Evolutionary conservation across 2,113 vertebrate species (phyloP).

Genomic region (Aptenodytes patagonicus): DNA sequence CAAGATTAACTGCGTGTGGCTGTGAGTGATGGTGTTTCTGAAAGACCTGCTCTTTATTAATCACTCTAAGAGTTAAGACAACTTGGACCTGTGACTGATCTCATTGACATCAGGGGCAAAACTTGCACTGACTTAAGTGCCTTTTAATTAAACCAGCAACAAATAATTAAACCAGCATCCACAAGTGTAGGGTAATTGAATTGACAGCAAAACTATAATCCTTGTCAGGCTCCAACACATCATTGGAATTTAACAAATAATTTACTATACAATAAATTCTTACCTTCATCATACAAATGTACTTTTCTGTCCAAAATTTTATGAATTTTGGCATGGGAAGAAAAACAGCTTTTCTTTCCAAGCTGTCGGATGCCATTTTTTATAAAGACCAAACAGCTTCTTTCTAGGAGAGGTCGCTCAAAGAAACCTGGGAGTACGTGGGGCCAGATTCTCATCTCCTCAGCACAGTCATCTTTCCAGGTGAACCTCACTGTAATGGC

Average conservation of each 20-base stretch:
- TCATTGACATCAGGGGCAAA: neutral
- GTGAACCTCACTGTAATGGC: neutral
- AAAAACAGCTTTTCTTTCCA: conserved; percentile 6
- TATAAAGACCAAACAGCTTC: neutral
- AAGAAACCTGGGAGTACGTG: neutral
- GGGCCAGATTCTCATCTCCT: neutral
- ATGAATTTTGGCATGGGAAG: neutral
- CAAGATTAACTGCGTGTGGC: neutral
- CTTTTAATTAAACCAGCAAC: conserved; percentile 18
- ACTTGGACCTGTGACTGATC: neutral
- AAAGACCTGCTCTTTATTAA: neutral
- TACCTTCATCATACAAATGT: neutral
- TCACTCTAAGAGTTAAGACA: neutral
- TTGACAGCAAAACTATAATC: conserved; percentile 15
- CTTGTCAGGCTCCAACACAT: neutral
- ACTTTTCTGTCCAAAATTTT: neutral
- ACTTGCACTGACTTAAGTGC: neutral
- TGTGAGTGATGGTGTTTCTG: neutral
- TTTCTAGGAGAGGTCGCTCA: neutral
- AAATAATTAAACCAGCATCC: conserved; percentile 37
- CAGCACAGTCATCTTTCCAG: neutral
- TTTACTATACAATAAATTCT: neutral
- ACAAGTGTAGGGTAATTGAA: neutral
- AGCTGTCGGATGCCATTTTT: neutral
- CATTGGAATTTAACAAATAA: neutral